Conservation (phyloP, 2,113 vertebrate genomes). For the Dicaeum eximium region DNA sequence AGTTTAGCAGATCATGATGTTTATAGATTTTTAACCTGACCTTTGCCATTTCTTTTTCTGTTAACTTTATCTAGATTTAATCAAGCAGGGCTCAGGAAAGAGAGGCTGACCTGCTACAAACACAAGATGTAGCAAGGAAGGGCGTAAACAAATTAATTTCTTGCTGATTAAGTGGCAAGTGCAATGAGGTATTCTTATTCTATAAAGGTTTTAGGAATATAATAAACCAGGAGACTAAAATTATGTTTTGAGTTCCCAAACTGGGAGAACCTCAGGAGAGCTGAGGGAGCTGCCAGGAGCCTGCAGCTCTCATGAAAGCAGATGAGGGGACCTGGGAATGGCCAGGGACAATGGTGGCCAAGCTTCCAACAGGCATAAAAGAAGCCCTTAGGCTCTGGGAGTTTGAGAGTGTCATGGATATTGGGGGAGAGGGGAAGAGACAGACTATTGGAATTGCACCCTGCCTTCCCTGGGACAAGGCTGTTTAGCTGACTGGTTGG, state of each 20-base stretch:
- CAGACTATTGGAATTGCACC: not conserved
- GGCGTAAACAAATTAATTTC: not conserved
- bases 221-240: not conserved
- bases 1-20: not conserved
- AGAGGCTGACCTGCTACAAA: not conserved
- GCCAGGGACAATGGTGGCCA: not conserved
- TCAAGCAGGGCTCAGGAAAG: not conserved
- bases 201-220: not conserved
- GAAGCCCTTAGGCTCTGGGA: not conserved
- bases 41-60: not conserved
- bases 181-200: not conserved
- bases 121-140: not conserved
- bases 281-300: not conserved
- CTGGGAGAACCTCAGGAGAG: not conserved
- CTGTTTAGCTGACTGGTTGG: not conserved
- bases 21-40: not conserved
- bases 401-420: not conserved
- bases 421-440: not conserved
- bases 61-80: not conserved
- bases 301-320: not conserved
- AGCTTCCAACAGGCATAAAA: not conserved
- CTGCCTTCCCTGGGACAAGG: not conserved
- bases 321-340: rapidly evolving
- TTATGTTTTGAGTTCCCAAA: not conserved
- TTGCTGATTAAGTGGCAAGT: not conserved